Evolutionary conservation across 2,888 invertebrate genomes (phyloP), one percentile per base, ranked within the genome.

Genomic region (Parasteatoda lunata): DNA sequence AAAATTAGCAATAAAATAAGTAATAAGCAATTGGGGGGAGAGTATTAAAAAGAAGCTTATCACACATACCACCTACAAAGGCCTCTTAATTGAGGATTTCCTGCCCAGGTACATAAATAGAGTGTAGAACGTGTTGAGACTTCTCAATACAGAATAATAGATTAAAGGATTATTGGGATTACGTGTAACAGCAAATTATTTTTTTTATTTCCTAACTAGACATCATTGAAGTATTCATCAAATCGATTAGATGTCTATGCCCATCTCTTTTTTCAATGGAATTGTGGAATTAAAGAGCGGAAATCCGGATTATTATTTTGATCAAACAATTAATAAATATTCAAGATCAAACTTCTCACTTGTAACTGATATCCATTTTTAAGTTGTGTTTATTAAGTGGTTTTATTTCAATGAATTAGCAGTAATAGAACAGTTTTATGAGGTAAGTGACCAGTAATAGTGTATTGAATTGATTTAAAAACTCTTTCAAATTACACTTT

Each of bases 31-130:
- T 7, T 8, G 8, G 45, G 65, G 72, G 70, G 70, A 66, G 49
- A 15, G n/a, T 30, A 68, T 54, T 54, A 77, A 77, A 45, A 47
- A 69, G 69, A 69, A 54, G 69, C 68, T 77, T 69, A 52, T 54
- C 69, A 68, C 52, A 68, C 69, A 69, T 54, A 72, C 66, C 71
- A 49, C 54, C 8, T 49, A 51, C 7, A 7, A 2, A n/a, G 80
- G 80, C 72, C 80, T 52, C 80, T 52, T 80, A 80, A 80, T 80
- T 73, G 66, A 13, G 72, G 80, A 80, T 73, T 80, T 80, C 80
- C 80, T 80, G 80, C 30, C 48, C 71, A n/a, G 30, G 45, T 11
- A 30, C 30, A 30, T 30, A 30, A 30, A 30, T 59, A 59, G 59
- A 59, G 6, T 30, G 64, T 64, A 54, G 15, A 71, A 79, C 79